Evolutionary conservation across 1,140 invertebrate genomes (phyloP).

Genomic region (Lanistes nyassanus): DNA sequence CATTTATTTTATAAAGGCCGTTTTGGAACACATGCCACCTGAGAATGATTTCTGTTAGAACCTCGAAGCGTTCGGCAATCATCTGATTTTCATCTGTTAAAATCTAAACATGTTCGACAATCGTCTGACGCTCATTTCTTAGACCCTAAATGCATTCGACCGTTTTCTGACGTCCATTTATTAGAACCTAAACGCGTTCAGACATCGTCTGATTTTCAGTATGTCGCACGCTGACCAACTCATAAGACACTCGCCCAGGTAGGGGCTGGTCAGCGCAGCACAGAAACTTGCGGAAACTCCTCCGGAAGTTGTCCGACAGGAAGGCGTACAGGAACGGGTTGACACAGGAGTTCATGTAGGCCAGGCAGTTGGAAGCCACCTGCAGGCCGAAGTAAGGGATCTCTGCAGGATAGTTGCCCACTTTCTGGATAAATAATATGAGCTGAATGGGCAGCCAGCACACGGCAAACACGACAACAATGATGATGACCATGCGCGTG

Average conservation of each 20-base stretch:
- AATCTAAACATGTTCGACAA: conserved; percentile 16
- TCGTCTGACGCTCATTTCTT: conserved; percentile 27
- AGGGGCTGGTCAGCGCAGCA: conserved; percentile 42
- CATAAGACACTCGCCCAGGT: conserved; percentile 50
- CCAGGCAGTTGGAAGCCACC: conserved; percentile 88
- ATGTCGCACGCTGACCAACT: conserved; percentile 51
- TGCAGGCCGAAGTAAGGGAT: conserved; percentile 76
- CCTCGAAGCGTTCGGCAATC: background rate
- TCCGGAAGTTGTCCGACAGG: conserved; percentile 86
- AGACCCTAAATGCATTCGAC: conserved; percentile 5
- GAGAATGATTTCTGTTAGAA: background rate
- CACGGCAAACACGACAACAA: conserved; percentile 92
- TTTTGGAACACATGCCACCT: too few relatives aligned
- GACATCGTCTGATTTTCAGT: conserved; percentile 28
- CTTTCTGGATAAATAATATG: conserved; percentile 66
- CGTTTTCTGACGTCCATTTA: conserved; percentile 19
- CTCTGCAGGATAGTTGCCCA: conserved; percentile 71
- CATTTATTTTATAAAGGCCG: too few relatives aligned
- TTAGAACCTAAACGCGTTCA: conserved; percentile 17
- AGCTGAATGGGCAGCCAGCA: conserved; percentile 96
- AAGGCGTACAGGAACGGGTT: conserved; percentile 97
- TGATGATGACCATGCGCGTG: conserved; percentile 91
- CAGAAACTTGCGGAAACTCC: conserved; percentile 80
- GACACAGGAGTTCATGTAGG: conserved; percentile 94
- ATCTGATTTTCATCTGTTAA: conserved; percentile 24